phyloP scores from a whole-genome alignment of 2,888 invertebrate species.

The Chrysotoxum bicinctum region DNA sequence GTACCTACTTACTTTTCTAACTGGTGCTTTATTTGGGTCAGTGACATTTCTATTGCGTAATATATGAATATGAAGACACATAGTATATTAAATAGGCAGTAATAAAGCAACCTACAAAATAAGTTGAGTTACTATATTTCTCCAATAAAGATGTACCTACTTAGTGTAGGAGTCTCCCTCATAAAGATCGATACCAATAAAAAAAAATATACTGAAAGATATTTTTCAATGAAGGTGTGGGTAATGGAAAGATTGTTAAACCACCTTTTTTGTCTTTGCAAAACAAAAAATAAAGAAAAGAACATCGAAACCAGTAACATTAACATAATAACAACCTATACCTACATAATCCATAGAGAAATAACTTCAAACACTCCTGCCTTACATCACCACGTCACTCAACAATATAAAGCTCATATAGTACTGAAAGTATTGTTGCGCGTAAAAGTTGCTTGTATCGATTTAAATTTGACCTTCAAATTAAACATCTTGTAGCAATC shows the following conservation, averaged over 20 bases:
- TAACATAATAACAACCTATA: neutral
- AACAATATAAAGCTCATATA: neutral
- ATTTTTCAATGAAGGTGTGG: neutral
- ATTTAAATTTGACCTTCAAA: neutral
- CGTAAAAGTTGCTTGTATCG: neutral
- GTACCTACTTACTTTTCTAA: too few species aligned
- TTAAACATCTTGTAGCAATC: too few species aligned
- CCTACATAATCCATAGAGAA: neutral
- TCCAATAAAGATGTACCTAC: neutral
- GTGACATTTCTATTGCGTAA: slow-evolving; percentile 3
- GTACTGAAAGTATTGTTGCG: slow-evolving; percentile 1
- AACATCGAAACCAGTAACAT: slow-evolving; percentile 18
- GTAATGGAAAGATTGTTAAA: neutral
- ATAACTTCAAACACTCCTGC: slow-evolving; percentile 4
- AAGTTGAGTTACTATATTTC: neutral
- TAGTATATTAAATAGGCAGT: too few species aligned
- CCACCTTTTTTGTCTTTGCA: neutral
- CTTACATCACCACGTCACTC: neutral
- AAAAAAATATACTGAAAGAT: neutral
- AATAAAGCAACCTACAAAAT: neutral
- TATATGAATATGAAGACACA: slow-evolving; percentile 17
- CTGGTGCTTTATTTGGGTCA: slow-evolving; percentile 9
- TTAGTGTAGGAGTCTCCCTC: neutral
- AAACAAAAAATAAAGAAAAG: slow-evolving; percentile 1
- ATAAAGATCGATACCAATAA: neutral